Base-by-base conservation (phyloP, 2,113 vertebrate species). In the Istiophorus platypterus region DNA sequence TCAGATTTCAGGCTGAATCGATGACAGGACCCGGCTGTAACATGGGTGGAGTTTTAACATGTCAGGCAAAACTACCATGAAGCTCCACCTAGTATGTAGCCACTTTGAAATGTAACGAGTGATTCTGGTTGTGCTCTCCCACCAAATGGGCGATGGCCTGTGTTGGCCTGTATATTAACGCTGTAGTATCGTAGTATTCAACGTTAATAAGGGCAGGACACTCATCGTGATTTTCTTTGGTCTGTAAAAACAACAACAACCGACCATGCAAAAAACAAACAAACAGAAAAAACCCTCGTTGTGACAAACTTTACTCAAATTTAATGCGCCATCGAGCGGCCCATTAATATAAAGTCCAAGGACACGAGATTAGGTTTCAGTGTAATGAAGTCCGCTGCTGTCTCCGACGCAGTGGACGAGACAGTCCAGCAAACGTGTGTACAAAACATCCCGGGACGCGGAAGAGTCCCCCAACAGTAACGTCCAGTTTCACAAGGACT, bases 21-120 rank as follows among this genome's bases (percentile, higher is more conserved):
- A 83, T 85, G 51, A 89, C 57, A 75, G 63, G 51, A 69, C 75
- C 61, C 2, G n/a, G 54, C 47, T 42, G n/a, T 54, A 64, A 51
- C 41, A 49, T 72, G 87, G 91, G 90, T 76, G 87, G 85, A 72
- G 87, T 77, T 82, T 87, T 49, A 75, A 54, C 3, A 64, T 84
- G 63, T 49, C 56, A 71, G 29, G 15, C 72, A 77, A 12, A 74
- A 69, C 64, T 15, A 17, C 54, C 39, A 67, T 59, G 27, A 15
- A 45, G 69, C 74, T 80, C 73, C 66, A 82, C 29, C 75, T 82
- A 70, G 57, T 49, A 72, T 69, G 39, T 34, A 73, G 24, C 27
- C 51, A 31, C 26, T 70, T 68, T 77, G 14, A 78, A 61, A 82
- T 57, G 41, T 7, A 57, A 42, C 41, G 39, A 24, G 29, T 65